Evolutionary conservation across 2,797 vertebrate genomes (phyloP), one percentile per base, ranked within the genome.

Genomic region (Anabas testudineus): DNA sequence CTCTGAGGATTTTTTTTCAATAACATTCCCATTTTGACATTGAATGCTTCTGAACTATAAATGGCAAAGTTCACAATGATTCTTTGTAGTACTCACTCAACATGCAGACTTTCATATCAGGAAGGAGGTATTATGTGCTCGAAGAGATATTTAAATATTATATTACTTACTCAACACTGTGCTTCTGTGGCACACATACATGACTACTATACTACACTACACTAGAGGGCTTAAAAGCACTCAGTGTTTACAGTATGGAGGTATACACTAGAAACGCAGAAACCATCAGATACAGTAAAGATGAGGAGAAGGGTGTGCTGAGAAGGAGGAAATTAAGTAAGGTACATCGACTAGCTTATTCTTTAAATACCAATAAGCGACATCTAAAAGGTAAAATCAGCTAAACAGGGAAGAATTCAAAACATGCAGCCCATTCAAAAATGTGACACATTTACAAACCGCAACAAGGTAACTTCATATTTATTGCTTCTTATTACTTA

Each of bases 231-330:
- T n/a, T n/a, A n/a, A n/a, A 13, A 8, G 13, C 7, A 8, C 34
- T 36, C 34, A 9, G 24, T 22, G 9, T 14, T 70, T 22, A 12
- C 18, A 21, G 21, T 46, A 21, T 39, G 10, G 6, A 71, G 10
- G 12, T 13, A n/a, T 5, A n/a, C n/a, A n/a, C n/a, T n/a, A n/a
- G n/a, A n/a, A 39, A 10, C 1, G 10, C 8, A 28, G 3, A 21
- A 22, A 13, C 10, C 1, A 36, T 15, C 9, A 28, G 3, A 32
- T 34, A 53, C 47, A 7, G 41, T n/a, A n/a, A 22, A 54, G 48
- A 66, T 42, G 48, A 66, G 19, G 34, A 21, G 19, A 52, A 24
- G n/a, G n/a, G n/a, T n/a, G n/a, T n/a, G n/a, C n/a, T n/a, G n/a
- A n/a, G n/a, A n/a, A n/a, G n/a, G 24, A 45, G 30, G 21, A 52